These are phyloP conservation scores for Perca schrenkii DNA, from an alignment of 2,113 vertebrate genomes.

Conservation along the genomic window DNA sequence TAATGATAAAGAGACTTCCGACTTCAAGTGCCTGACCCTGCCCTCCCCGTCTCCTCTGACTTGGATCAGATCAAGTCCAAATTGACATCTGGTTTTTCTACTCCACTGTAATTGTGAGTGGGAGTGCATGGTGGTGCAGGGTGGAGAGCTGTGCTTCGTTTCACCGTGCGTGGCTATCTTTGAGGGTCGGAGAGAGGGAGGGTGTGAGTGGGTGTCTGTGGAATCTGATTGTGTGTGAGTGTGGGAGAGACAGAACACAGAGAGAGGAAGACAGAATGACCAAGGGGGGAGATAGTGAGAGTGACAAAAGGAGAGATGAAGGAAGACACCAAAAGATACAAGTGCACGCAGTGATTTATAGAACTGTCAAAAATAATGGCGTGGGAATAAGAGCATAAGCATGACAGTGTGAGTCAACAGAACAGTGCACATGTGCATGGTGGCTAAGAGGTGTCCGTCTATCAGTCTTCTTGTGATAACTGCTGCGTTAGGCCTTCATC, in stretches of 20 bases:
- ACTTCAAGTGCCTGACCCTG: conserved; percentile 1
- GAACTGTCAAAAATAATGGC: not conserved
- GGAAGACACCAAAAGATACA: not conserved
- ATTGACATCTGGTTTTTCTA: conserved; percentile 78
- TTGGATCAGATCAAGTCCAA: conserved; percentile 57
- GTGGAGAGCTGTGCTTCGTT: conserved; percentile 2
- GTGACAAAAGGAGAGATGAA: not conserved
- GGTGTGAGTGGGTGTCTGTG: conserved; percentile 49
- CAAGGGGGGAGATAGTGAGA: conserved; percentile 6
- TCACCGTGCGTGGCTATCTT: conserved; percentile 30
- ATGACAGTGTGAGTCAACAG: not conserved
- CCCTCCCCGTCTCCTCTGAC: conserved; percentile 2
- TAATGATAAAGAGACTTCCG: conserved; percentile 38
- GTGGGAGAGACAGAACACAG: conserved; percentile 61
- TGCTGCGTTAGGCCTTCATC: not conserved
- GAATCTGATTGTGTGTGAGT: conserved; percentile 46
- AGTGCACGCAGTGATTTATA: not conserved
- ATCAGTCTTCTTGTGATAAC: not conserved
- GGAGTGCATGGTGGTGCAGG: conserved; percentile 25
- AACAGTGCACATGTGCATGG: not conserved
- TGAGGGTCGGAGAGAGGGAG: not conserved
- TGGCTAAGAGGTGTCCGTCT: not conserved
- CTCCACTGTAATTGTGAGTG: conserved; percentile 66
- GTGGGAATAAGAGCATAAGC: not conserved
- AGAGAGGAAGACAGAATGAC: conserved; percentile 18